Evolutionary conservation across 2,113 vertebrate species (phyloP).

Genomic region (Sigmodon hispidus): DNA sequence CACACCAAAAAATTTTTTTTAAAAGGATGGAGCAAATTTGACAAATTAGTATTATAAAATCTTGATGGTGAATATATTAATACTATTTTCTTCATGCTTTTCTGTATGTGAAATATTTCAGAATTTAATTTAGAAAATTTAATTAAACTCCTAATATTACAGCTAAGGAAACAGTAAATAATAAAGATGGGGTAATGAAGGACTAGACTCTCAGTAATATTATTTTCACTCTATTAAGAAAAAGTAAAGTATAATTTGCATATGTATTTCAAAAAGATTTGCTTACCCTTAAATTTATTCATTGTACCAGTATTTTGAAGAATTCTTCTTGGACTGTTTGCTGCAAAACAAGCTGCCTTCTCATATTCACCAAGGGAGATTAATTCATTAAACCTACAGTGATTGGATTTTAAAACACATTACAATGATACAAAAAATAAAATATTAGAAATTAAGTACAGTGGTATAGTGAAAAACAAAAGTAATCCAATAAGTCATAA

Average conservation of each 20-base stretch:
- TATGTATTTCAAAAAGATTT: conserved; percentile 42
- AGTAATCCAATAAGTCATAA: conserved; percentile 21
- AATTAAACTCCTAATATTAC: conserved; percentile 24
- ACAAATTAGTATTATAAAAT: conserved; percentile 23
- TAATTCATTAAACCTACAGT: conserved; percentile 86
- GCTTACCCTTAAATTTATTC: conserved; percentile 85
- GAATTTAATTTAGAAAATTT: conserved; percentile 47
- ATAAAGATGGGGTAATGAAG: not conserved
- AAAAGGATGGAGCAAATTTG: not conserved
- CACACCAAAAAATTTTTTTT: not conserved
- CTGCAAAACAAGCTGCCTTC: conserved; percentile 85
- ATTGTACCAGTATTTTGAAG: conserved; percentile 85
- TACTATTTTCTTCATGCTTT: conserved; percentile 17
- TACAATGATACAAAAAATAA: conserved; percentile 21
- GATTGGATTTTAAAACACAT: conserved; percentile 63
- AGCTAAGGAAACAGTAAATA: conserved; percentile 37
- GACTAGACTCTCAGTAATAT: not conserved
- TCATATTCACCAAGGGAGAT: conserved; percentile 85
- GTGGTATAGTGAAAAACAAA: conserved; percentile 21
- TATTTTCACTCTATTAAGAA: not conserved
- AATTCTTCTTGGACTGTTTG: conserved; percentile 85
- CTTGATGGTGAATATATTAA: not conserved
- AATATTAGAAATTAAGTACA: conserved; percentile 50
- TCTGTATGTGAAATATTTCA: conserved; percentile 26
- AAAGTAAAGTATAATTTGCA: not conserved